Evolutionary conservation across 2,113 vertebrate genomes (phyloP).

Genomic region (Struthio camelus): DNA sequence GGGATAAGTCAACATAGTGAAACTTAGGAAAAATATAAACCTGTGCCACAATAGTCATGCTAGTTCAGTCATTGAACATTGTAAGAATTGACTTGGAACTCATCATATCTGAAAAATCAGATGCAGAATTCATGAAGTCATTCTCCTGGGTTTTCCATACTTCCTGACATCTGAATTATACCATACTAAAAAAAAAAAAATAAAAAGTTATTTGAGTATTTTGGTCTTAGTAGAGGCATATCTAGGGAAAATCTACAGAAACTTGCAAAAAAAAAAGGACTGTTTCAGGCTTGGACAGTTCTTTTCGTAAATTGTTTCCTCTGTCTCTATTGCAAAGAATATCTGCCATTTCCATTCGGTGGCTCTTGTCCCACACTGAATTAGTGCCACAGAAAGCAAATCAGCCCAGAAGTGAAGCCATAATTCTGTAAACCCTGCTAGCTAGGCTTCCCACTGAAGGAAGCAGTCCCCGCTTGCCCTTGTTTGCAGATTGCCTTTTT

Average conservation of each 20-base stretch:
- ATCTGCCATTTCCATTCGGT: neutral
- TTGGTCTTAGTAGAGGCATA: neutral
- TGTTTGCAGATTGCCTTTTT: neutral
- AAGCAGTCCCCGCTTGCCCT: neutral
- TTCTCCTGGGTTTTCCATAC: neutral
- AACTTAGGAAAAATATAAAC: neutral
- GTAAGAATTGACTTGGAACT: neutral
- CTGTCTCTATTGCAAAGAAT: neutral
- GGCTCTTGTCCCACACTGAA: neutral
- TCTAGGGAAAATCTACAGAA: neutral
- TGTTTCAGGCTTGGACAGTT: neutral
- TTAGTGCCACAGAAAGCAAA: neutral
- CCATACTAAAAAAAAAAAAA: neutral
- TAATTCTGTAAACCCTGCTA: neutral
- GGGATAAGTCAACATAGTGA: neutral
- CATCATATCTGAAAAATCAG: neutral
- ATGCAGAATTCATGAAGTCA: neutral
- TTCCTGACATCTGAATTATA: neutral
- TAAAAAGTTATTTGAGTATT: neutral
- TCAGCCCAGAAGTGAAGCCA: neutral
- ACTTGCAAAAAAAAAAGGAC: neutral
- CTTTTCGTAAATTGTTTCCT: neutral
- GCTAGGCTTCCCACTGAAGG: neutral
- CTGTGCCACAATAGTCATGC: neutral
- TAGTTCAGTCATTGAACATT: neutral